phyloP scores from a whole-genome alignment of 2,888 invertebrate genomes.

The Agonopterix alstromeriana region DNA sequence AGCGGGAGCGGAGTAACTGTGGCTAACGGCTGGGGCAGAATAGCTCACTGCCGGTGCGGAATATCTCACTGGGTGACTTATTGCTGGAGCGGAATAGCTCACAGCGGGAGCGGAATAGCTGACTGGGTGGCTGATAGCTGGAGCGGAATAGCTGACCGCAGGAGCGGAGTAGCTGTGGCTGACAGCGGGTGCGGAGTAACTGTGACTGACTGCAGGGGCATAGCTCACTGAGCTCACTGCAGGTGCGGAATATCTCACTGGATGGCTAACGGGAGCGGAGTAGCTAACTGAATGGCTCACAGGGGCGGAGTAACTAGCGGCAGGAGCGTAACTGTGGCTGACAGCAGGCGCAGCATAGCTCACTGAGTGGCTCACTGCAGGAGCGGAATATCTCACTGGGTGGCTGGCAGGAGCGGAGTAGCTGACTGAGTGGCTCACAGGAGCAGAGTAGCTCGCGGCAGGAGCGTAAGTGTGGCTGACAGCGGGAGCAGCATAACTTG shows the following conservation, averaged over 20 bases:
- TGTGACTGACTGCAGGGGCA: not conserved
- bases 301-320: conserved; percentile 4
- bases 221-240: conserved; percentile 3
- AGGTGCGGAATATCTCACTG: conserved; percentile 3
- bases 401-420: conserved; percentile 1
- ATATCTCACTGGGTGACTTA: conserved; percentile 2
- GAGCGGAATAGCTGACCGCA: conserved; percentile 1
- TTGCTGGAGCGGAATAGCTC: not conserved
- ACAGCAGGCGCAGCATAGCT: not conserved
- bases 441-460: conserved; percentile 5
- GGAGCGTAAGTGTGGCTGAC: not conserved
- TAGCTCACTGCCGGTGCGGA: conserved; percentile 7
- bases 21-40: conserved; percentile 4
- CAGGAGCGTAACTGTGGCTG: not conserved
- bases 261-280: conserved; percentile 1
- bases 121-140: not conserved
- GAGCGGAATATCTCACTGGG: conserved; percentile 3
- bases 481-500: not conserved
- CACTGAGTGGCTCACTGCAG: conserved; percentile 1
- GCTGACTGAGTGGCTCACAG: not conserved
- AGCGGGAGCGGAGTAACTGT: conserved; percentile 1
- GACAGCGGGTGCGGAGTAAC: conserved; percentile 2
- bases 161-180: not conserved
- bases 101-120: conserved; percentile 2
- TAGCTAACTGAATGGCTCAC: not conserved